phyloP scores from a whole-genome alignment of 2,113 vertebrate species.

The Fregata magnificens region DNA sequence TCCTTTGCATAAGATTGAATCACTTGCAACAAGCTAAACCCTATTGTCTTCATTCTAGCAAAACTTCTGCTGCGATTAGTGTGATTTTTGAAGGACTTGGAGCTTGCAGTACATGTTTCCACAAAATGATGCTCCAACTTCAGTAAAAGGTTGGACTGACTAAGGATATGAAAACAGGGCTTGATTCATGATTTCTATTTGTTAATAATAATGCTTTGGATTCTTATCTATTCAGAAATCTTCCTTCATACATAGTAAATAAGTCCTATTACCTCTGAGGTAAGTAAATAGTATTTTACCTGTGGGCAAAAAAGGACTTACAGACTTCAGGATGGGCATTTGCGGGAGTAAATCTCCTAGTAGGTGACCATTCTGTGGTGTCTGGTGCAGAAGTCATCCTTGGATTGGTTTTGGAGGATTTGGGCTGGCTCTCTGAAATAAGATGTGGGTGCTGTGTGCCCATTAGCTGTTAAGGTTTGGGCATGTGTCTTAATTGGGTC shows the following conservation, averaged over 20 bases:
- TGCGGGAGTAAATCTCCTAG: background rate
- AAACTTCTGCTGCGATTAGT: background rate
- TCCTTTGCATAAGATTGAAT: background rate
- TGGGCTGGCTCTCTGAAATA: background rate
- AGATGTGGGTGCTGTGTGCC: background rate
- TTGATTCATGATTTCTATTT: background rate
- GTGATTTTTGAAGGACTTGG: background rate
- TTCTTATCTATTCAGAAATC: background rate
- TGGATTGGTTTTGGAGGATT: background rate
- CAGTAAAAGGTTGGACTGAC: background rate
- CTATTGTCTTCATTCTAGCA: background rate
- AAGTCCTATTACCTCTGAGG: background rate
- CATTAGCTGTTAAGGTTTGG: background rate
- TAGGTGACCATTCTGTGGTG: background rate
- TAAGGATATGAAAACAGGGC: background rate
- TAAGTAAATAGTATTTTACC: background rate
- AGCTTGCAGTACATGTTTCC: background rate
- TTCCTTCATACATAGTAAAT: background rate
- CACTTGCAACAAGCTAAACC: background rate
- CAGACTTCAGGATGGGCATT: background rate
- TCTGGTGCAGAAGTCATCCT: background rate
- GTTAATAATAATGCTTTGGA: background rate
- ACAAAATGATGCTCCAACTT: background rate
- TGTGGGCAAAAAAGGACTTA: background rate
- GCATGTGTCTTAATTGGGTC: fast-evolving